Conservation (phyloP, 2,797 vertebrate species). For the Zenarchopterus dispar region DNA sequence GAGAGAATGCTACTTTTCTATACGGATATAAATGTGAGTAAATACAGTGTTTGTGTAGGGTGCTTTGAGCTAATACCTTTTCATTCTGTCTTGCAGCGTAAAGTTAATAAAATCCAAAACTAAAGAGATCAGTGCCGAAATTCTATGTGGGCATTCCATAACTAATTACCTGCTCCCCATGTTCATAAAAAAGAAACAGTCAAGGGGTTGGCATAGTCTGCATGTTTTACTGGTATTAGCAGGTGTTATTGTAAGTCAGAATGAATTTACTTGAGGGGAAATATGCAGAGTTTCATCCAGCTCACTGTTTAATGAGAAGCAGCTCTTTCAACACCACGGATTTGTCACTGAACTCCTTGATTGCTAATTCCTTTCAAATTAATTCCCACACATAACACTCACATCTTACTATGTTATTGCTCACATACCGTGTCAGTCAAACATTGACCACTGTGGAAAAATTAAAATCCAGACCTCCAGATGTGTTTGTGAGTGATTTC, state of each 20-base stretch:
- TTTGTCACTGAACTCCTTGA: not conserved
- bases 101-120: conserved; percentile 12
- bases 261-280: conserved; percentile 17
- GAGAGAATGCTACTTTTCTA: no score
- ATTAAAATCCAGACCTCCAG: no score
- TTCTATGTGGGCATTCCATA: conserved; percentile 49
- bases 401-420: no score
- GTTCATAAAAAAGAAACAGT: conserved; percentile 40
- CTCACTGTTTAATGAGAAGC: conserved; percentile 39
- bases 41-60: no score
- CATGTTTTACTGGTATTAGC: conserved; percentile 55
- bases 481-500: no score
- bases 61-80: no score
- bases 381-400: no score
- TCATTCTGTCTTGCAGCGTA: not conserved
- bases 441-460: no score
- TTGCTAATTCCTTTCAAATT: no score
- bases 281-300: conserved; percentile 39
- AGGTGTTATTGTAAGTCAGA: conserved; percentile 43
- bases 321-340: conserved; percentile 20
- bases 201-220: conserved; percentile 41
- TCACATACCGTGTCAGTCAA: no score
- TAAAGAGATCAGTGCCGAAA: conserved; percentile 2
- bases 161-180: conserved; percentile 45
- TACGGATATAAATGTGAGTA: no score